phyloP scores from a whole-genome alignment of 2,888 invertebrate species.

The Tetragonisca angustula region DNA sequence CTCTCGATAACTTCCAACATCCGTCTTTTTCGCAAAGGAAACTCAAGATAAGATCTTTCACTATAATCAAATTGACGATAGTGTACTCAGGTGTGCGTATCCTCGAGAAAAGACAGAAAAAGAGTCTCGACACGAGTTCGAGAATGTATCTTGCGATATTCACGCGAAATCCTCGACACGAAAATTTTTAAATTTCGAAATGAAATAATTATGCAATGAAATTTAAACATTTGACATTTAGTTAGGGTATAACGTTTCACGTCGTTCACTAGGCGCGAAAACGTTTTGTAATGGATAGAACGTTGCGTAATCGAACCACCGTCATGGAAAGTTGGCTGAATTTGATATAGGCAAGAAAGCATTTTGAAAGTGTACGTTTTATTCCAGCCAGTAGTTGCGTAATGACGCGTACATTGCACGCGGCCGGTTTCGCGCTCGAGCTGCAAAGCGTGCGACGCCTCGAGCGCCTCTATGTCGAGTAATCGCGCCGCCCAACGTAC shows the following conservation, averaged over 20 bases:
- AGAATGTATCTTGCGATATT: too few species aligned
- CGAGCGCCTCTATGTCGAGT: not conserved
- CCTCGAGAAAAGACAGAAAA: not conserved
- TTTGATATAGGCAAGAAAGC: slow-evolving; percentile 37
- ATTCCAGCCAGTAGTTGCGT: slow-evolving; percentile 39
- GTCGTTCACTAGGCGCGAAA: slow-evolving; percentile 14
- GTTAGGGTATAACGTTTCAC: too few species aligned
- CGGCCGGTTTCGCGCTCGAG: slow-evolving; percentile 18
- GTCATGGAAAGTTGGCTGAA: slow-evolving; percentile 35
- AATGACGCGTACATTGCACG: slow-evolving; percentile 24
- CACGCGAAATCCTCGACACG: too few species aligned
- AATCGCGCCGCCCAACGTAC: not conserved
- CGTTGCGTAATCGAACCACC: slow-evolving; percentile 27
- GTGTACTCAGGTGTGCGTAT: not conserved
- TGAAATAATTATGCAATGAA: too few species aligned
- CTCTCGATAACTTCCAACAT: not conserved
- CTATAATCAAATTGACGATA: slow-evolving; percentile 2
- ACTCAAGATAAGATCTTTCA: not conserved
- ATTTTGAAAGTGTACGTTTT: slow-evolving; percentile 55
- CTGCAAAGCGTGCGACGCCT: not conserved
- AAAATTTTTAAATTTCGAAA: too few species aligned
- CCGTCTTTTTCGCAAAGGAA: not conserved
- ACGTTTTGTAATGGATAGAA: not conserved
- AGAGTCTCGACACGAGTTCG: not conserved
- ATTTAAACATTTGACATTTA: too few species aligned